These are phyloP conservation scores for Zootoca vivipara DNA, from an alignment of 2,113 vertebrate species.

Conservation along the genomic window DNA sequence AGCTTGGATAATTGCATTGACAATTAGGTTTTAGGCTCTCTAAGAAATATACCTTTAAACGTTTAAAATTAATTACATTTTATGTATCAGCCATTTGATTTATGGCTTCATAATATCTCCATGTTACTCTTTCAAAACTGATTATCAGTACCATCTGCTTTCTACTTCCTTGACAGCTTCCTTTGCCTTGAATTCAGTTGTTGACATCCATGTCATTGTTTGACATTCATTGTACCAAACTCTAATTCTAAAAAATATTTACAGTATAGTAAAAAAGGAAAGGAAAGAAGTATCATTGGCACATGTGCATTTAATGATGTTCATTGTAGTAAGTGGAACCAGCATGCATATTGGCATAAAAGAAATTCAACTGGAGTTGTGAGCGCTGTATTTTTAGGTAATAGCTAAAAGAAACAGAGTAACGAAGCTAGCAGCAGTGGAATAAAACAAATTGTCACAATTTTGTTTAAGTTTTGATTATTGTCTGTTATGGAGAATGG, in stretches of 20 bases:
- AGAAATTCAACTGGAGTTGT: slow-evolving; percentile 79
- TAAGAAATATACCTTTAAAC: slow-evolving; percentile 2
- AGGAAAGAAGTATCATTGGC: slow-evolving; percentile 61
- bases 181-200: slow-evolving; percentile 82
- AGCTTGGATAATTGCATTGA: neutral
- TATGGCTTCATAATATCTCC: slow-evolving; percentile 84
- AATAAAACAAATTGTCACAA: slow-evolving; percentile 88
- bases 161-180: slow-evolving; percentile 83
- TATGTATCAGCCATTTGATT: slow-evolving; percentile 84
- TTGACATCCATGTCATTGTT: slow-evolving; percentile 49
- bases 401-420: slow-evolving; percentile 84
- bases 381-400: slow-evolving; percentile 83
- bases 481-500: slow-evolving; percentile 78
- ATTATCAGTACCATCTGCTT: slow-evolving; percentile 91
- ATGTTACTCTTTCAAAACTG: slow-evolving; percentile 84
- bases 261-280: slow-evolving; percentile 61
- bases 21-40: slow-evolving; percentile 39
- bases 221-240: slow-evolving; percentile 82
- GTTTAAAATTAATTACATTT: slow-evolving; percentile 80
- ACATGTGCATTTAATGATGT: slow-evolving; percentile 95
- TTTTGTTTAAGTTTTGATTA: slow-evolving; percentile 65
- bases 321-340: slow-evolving; percentile 86
- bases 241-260: slow-evolving; percentile 81
- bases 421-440: slow-evolving; percentile 72
- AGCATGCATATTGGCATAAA: slow-evolving; percentile 84